Evolutionary conservation across 2,113 vertebrate species (phyloP).

Genomic region (human (Homo sapiens)): DNA sequence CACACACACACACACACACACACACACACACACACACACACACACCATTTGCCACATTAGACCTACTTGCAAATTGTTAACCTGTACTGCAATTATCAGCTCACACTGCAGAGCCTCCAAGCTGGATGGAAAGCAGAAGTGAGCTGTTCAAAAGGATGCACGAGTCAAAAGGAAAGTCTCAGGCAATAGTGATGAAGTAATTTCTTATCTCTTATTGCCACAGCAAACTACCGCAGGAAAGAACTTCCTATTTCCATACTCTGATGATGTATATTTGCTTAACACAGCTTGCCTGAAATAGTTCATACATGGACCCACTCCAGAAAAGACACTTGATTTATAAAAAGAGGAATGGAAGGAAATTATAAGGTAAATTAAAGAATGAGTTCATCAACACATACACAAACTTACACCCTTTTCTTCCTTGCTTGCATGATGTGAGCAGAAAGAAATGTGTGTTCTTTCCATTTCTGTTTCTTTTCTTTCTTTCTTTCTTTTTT

Average conservation of each 20-base stretch:
- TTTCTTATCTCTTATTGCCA: constrained; percentile 77
- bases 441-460: not conserved
- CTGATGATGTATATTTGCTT: not conserved
- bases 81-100: not conserved
- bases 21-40: not conserved
- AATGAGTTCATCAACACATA: not conserved
- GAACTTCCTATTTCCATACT: constrained; percentile 74
- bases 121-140: constrained; percentile 75
- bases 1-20: not conserved
- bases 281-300: not conserved
- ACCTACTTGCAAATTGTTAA: not conserved
- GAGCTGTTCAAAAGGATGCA: constrained; percentile 42
- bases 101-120: not conserved
- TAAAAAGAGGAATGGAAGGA: not conserved
- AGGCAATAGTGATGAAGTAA: constrained; percentile 74
- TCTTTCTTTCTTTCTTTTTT: not conserved
- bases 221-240: constrained; percentile 61
- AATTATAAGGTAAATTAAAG: not conserved
- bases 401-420: not conserved
- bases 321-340: not conserved
- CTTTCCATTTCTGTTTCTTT: not conserved
- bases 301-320: not conserved
- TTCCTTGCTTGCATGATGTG: not conserved
- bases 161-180: constrained; percentile 76
- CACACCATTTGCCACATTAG: not conserved